Evolutionary conservation across 2,113 vertebrate species (phyloP).

Genomic region (Scytalopus superciliaris): DNA sequence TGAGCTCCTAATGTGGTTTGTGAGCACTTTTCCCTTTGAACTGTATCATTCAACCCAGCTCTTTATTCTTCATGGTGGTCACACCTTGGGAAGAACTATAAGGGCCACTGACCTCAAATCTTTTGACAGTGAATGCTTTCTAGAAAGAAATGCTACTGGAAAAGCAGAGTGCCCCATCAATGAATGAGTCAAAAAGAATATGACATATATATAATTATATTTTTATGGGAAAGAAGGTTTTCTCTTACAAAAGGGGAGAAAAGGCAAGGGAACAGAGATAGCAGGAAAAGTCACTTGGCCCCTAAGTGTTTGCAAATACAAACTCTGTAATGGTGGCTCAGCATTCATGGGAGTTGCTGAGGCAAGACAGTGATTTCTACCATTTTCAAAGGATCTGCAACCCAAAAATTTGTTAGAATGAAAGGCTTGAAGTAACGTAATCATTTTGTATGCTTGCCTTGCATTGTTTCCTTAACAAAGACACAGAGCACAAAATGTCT

Average conservation of each 20-base stretch:
- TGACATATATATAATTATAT: not conserved
- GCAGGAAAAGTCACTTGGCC: not conserved
- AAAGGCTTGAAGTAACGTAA: not conserved
- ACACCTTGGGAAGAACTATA: not conserved
- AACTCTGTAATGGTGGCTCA: not conserved
- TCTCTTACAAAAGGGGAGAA: not conserved
- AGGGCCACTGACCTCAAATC: not conserved
- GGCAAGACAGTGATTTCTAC: not conserved
- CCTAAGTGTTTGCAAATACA: not conserved
- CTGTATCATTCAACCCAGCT: not conserved
- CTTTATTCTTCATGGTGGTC: not conserved
- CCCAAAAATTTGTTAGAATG: not conserved
- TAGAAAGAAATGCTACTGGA: not conserved
- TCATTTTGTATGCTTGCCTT: not conserved
- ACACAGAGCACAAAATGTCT: not conserved
- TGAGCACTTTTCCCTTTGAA: not conserved
- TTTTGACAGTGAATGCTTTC: not conserved
- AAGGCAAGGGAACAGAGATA: not conserved
- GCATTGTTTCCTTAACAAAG: not conserved
- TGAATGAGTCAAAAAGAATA: not conserved
- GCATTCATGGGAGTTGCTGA: not conserved
- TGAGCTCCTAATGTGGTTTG: not conserved
- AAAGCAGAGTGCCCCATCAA: not conserved
- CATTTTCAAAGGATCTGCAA: not conserved
- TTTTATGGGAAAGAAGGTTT: not conserved